Conservation (phyloP, 2,113 vertebrate species). For the Paralichthys olivaceus region DNA sequence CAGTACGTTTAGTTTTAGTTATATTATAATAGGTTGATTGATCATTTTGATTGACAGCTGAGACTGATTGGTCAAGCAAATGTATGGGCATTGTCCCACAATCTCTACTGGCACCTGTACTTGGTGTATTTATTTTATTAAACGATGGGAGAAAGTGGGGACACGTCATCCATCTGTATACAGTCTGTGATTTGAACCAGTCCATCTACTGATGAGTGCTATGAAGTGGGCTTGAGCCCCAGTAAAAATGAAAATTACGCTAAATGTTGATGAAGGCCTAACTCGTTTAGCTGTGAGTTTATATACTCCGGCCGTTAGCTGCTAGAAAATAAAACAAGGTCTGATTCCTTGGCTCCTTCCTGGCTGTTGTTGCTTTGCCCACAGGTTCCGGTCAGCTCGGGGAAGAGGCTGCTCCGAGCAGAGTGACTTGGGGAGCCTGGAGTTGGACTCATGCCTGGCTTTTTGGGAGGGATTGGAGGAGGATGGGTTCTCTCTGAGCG, state of each 20-base stretch:
- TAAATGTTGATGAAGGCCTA: conserved; percentile 8
- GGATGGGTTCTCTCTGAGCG: conserved; percentile 89
- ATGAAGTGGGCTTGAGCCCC: background rate
- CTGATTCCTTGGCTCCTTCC: conserved; percentile 89
- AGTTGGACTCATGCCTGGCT: conserved; percentile 88
- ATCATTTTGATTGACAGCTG: too few species aligned
- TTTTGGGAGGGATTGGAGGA: conserved; percentile 92
- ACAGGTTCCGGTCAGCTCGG: conserved; percentile 86
- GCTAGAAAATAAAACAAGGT: conserved; percentile 89
- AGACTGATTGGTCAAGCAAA: too few species aligned
- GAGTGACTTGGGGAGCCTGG: conserved; percentile 84
- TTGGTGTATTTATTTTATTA: too few species aligned
- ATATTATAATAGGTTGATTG: too few species aligned
- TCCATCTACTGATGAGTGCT: conserved; percentile 10
- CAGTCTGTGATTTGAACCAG: conserved; percentile 8
- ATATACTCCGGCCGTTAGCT: conserved; percentile 41
- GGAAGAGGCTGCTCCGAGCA: conserved; percentile 80
- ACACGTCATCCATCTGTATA: too few species aligned
- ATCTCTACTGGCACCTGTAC: too few species aligned
- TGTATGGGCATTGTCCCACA: too few species aligned
- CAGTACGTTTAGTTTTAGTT: too few species aligned
- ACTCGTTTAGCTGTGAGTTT: background rate
- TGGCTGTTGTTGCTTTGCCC: conserved; percentile 82
- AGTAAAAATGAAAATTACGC: conserved; percentile 6
- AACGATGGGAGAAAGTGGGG: too few species aligned